Evolutionary conservation across 2,888 invertebrate species (phyloP).

Genomic region (Epinotia nisella): DNA sequence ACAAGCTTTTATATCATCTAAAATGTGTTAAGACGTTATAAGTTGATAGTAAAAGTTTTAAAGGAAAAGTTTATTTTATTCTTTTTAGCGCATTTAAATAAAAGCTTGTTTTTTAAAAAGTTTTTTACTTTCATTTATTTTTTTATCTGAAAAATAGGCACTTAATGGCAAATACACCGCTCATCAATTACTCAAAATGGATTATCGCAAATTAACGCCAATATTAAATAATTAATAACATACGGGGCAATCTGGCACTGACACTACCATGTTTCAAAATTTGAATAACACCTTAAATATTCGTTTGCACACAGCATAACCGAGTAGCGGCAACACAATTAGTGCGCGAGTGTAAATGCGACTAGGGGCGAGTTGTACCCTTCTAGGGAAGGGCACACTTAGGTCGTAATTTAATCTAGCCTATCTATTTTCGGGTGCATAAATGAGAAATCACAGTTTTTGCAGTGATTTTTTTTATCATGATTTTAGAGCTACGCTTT

Average conservation of each 20-base stretch:
- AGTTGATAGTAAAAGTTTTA: too few relatives aligned
- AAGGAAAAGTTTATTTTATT: too few relatives aligned
- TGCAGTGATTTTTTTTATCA: too few relatives aligned
- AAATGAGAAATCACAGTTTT: background rate
- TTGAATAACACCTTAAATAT: constrained; percentile 47
- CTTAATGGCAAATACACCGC: too few relatives aligned
- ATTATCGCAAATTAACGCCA: background rate
- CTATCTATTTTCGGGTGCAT: background rate
- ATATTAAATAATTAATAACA: constrained; percentile 6
- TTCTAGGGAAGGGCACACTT: constrained; percentile 52
- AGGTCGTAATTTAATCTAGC: background rate
- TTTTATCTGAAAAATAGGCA: too few relatives aligned
- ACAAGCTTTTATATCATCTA: too few relatives aligned
- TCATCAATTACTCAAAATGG: background rate
- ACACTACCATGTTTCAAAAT: background rate
- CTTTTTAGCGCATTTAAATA: too few relatives aligned
- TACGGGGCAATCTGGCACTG: background rate
- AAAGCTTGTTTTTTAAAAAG: too few relatives aligned
- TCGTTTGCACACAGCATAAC: constrained; percentile 63
- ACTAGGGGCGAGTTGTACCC: constrained; percentile 68
- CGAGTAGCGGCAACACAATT: constrained; percentile 76
- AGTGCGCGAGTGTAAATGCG: constrained; percentile 74
- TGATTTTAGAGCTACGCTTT: too few relatives aligned
- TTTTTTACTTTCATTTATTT: too few relatives aligned
- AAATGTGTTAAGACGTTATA: too few relatives aligned